Conservation (phyloP, 1,140 invertebrate species). For the Hyphantria cunea region DNA sequence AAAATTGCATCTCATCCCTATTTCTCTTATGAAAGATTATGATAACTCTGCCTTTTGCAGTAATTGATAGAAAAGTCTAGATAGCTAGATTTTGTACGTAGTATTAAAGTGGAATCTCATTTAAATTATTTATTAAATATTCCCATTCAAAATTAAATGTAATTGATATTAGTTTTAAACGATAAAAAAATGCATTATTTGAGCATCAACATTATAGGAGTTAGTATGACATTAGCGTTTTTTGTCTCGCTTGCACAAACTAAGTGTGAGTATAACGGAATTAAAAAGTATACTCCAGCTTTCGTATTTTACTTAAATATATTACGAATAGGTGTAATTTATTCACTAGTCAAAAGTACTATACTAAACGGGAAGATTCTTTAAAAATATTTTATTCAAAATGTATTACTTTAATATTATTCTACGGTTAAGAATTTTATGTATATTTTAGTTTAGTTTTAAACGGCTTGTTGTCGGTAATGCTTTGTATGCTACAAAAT, state of each 20-base stretch:
- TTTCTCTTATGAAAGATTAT: constrained; percentile 22
- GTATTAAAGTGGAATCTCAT: constrained; percentile 36
- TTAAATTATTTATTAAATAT: constrained; percentile 26
- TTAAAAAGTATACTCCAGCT: constrained; percentile 47
- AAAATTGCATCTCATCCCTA: constrained; percentile 6
- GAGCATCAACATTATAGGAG: constrained; percentile 26
- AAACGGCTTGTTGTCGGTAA: constrained; percentile 16
- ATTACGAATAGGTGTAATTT: constrained; percentile 50
- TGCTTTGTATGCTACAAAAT: not conserved
- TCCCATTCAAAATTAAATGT: constrained; percentile 24
- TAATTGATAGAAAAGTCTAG: constrained; percentile 12
- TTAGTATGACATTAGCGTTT: constrained; percentile 10
- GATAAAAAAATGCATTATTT: not conserved
- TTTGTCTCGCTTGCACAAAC: constrained; percentile 29
- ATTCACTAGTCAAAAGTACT: constrained; percentile 74
- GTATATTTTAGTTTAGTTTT: constrained; percentile 43
- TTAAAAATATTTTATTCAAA: constrained; percentile 48
- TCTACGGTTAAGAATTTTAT: constrained; percentile 52
- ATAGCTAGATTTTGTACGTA: constrained; percentile 29
- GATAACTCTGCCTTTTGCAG: not conserved
- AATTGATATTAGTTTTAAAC: constrained; percentile 9
- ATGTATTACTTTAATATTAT: constrained; percentile 47
- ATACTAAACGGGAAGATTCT: constrained; percentile 48
- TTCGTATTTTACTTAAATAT: constrained; percentile 63
- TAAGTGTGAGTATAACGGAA: constrained; percentile 29